These are phyloP conservation scores for Tetropium fuscum DNA, from an alignment of 2,888 invertebrate species.

Conservation along the genomic window DNA sequence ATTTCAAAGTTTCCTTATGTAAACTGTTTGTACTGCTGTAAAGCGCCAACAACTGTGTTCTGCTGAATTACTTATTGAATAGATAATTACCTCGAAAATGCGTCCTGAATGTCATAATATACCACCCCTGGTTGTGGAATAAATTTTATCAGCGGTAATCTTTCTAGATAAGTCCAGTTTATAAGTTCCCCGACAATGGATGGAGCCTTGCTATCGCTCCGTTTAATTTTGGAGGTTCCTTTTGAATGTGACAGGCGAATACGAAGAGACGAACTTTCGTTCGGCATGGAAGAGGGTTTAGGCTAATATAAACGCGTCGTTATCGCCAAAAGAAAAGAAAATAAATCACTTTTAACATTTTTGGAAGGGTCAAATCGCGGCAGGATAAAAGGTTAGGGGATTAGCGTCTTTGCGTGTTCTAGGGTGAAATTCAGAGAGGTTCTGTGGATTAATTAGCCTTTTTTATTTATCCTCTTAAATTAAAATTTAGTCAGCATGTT, in stretches of 20 bases:
- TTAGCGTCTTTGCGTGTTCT: slow-evolving; percentile 33
- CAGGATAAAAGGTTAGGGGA: slow-evolving; percentile 33
- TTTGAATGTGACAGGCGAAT: slow-evolving; percentile 19
- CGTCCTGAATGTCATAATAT: no score
- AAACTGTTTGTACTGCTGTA: no score
- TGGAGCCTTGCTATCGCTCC: slow-evolving; percentile 1
- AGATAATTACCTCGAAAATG: no score
- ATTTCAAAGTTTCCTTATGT: no score
- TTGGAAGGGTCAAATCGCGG: slow-evolving; percentile 25
- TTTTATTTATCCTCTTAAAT: slow-evolving; percentile 19
- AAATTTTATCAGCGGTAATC: no score
- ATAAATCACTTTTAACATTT: slow-evolving; percentile 36
- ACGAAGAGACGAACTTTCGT: slow-evolving; percentile 20
- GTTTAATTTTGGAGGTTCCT: slow-evolving; percentile 3
- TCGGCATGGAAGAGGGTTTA: slow-evolving; percentile 19
- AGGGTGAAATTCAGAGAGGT: slow-evolving; percentile 3
- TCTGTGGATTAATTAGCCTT: slow-evolving; percentile 18
- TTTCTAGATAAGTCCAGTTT: slow-evolving; percentile 10
- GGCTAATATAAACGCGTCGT: slow-evolving; percentile 36
- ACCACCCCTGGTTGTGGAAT: no score
- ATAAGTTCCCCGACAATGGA: background rate
- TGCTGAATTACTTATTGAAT: no score
- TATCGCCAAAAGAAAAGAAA: slow-evolving; percentile 36
- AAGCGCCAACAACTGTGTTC: no score
- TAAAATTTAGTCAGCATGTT: slow-evolving; percentile 12